These are phyloP conservation scores for Tinea trinotella DNA, from an alignment of 2,888 invertebrate species.

Conservation along the genomic window DNA sequence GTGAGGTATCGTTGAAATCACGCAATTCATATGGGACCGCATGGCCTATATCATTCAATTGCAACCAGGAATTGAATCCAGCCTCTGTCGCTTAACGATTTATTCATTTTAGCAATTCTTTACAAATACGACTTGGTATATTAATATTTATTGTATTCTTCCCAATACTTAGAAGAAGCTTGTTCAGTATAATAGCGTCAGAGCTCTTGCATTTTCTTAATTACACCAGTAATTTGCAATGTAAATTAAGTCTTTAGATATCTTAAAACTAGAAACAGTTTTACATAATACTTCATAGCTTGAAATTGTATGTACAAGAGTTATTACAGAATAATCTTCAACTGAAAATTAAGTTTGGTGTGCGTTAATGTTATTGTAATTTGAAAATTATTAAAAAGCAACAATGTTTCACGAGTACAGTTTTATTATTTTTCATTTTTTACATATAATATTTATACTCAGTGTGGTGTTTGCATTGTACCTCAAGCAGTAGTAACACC, in stretches of 20 bases:
- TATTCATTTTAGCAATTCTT: slow-evolving; percentile 1
- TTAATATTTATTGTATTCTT: slow-evolving; percentile 1
- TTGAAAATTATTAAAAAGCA: no score
- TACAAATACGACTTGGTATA: neutral
- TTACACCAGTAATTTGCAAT: slow-evolving; percentile 59
- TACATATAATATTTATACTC: no score
- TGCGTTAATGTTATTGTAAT: neutral
- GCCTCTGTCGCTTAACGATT: no score
- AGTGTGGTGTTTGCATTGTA: no score
- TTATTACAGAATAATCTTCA: neutral
- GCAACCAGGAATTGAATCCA: no score
- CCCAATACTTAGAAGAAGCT: slow-evolving; percentile 4
- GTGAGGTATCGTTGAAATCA: no score
- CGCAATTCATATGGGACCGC: no score
- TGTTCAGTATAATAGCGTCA: neutral
- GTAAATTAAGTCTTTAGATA: slow-evolving; percentile 34
- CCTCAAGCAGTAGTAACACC: no score
- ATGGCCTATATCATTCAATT: no score
- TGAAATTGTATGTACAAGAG: neutral
- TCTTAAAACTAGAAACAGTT: slow-evolving; percentile 2
- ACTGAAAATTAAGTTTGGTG: neutral
- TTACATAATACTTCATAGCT: neutral
- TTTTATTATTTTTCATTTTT: no score
- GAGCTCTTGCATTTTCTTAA: slow-evolving; percentile 44
- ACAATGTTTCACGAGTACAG: no score